Evolutionary conservation across 2,888 invertebrate species (phyloP).

Genomic region (Nebria salina): DNA sequence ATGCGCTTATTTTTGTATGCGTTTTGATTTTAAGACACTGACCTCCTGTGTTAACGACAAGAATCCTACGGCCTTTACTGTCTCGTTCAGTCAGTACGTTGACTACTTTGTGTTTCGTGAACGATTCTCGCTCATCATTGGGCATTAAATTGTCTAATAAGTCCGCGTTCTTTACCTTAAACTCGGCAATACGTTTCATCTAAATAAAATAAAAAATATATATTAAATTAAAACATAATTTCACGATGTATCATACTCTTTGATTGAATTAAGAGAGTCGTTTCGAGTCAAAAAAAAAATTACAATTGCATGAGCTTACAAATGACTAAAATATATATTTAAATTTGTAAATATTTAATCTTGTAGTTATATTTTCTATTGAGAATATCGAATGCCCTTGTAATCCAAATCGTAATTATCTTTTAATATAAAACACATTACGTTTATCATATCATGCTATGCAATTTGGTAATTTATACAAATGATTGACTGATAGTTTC

Average conservation of each 20-base stretch:
- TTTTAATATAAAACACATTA: background rate
- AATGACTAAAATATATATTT: too few species aligned
- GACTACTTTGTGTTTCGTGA: slow-evolving; percentile 77
- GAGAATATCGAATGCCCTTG: background rate
- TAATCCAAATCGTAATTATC: background rate
- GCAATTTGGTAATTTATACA: background rate
- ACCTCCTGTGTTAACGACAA: slow-evolving; percentile 79
- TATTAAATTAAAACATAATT: slow-evolving; percentile 16
- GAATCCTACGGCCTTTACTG: slow-evolving; percentile 78
- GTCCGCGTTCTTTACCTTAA: slow-evolving; percentile 75
- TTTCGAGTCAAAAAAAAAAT: too few species aligned
- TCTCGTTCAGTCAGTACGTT: slow-evolving; percentile 82
- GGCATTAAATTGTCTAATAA: slow-evolving; percentile 74
- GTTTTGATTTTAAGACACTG: background rate
- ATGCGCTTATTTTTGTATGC: background rate
- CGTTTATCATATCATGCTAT: background rate
- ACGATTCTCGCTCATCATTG: slow-evolving; percentile 72
- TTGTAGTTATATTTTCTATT: too few species aligned
- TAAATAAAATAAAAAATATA: slow-evolving; percentile 57
- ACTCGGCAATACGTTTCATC: slow-evolving; percentile 81
- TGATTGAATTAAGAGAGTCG: too few species aligned
- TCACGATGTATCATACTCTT: too few species aligned
- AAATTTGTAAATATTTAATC: too few species aligned
- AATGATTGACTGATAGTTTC: slow-evolving; percentile 8
- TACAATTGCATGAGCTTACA: too few species aligned